Evolutionary conservation across 2,797 vertebrate species (phyloP), one percentile per base, ranked within the genome.

Genomic region (Enteromius radiatus): DNA sequence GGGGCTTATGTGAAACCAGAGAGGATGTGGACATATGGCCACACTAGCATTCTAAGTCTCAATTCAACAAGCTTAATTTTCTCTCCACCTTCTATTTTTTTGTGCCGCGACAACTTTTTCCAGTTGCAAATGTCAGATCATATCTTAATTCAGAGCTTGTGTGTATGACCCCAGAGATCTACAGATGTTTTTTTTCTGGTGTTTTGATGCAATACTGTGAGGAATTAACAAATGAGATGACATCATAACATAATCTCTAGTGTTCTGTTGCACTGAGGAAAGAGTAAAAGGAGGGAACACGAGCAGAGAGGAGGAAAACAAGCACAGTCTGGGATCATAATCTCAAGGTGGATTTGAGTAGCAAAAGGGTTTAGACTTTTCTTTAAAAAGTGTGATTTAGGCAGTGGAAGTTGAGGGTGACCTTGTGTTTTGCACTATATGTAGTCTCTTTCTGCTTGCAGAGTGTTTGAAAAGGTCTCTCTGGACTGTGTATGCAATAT

Each of bases 11-110:
- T 47, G 82, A n/a, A 82, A 36, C 52, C 69, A 38, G 84, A 26
- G 61, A 70, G 76, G 76, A 80, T 83, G 56, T 38, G 23, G 84
- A 84, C 80, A 78, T 85, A 80, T 47, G 89, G 89, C 87, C 86
- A 87, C 85, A 86, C 84, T 78, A 88, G 89, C 76, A 82, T 83
- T 87, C 90, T 91, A 86, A 73, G 88, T 90, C 90, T 87, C 89
- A 90, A 88, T 84, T 80, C 82, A 90, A 80, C 82, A 45, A 74
- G 77, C 75, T 84, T 14, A 1, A n/a, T 67, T 54, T 83, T 84
- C 82, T 80, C 47, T 78, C 59, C 73, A 83, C 80, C 73, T 81
- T 80, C 2, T 70, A 61, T 69, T 84, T 76, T 74, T 45, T 69
- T 77, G 38, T 47, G 59, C 38, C 33, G 28, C 28, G 12, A 10